Evolutionary conservation across 2,888 invertebrate genomes (phyloP), one percentile per base, ranked within the genome.

Genomic region (Timandra comae): DNA sequence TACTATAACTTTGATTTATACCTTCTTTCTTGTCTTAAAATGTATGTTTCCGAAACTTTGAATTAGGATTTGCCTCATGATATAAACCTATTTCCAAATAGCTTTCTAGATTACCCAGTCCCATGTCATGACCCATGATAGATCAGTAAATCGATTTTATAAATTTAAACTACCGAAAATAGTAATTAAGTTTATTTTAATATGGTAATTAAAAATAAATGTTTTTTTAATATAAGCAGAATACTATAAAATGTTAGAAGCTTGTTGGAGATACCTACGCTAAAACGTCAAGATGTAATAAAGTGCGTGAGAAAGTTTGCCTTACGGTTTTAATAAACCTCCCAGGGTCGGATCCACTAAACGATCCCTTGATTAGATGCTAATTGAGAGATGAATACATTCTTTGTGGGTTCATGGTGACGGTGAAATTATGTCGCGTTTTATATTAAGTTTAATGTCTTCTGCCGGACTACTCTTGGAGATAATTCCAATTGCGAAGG

Each of bases 341-440:
- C 57, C 63, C 70, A 42, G 61, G 67, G 67, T 65, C 49, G 60
- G 60, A 60, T 63, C 55, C 48, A 67, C 60, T 77, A 69, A 80
- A 76, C 64, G 74, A 66, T 63, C 68, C 64, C 64, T 77, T 78
- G 72, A 79, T 77, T 72, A 56, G 65, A 71, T 63, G 66, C 65
- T 78, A 74, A 81, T 80, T 74, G 72, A 76, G 53, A 69, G 65
- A 61, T 72, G 59, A 70, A 77, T 61, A 69, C 61, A 59, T 64
- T 67, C 70, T 65, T 62, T 76, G 69, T 73, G 35, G 38, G 33
- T 38, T 46, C 37, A 30, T 49, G 33, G 41, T 43, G 38, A 22
- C 38, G 29, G 29, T 46, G 40, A 48, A 48, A 63, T 51, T 44
- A 56, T 66, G 71, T 69, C 71, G 57, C 63, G 50, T 61, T 52